Base-by-base conservation (phyloP, 1,140 invertebrate species). In the Drosophila lacteicornis region DNA sequence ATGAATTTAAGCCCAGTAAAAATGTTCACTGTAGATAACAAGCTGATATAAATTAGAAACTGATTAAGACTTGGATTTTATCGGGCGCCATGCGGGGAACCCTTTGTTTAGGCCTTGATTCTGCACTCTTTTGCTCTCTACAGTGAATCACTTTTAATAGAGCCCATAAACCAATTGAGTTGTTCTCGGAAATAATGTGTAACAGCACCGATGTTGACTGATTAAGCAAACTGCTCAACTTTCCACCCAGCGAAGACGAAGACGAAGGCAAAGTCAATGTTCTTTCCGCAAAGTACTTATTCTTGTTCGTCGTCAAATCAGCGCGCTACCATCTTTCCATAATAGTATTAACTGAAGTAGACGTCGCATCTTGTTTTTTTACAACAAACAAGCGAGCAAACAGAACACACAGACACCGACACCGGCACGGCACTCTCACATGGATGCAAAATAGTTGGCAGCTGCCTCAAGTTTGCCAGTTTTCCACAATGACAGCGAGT, bases 391-490 rank as follows among this genome's bases (percentile, higher is more conserved):
- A 62, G 71, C 46, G 42, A 40, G 33, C 42, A 71, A 27, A 70
- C 59, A 65, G 12, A 36, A 38, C 12, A 12, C 36, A 30, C 43
- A 25, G 46, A 65, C 15, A 19, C 27, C 36, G 33, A 36, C 33
- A 38, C 25, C 17, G 40, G 33, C 33, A 36, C 33, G 27, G 50
- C 30, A 13, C 82, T 69, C 69, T 81, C 76, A 77, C 81, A 71
- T 69, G 67, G 67, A 88, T 86, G 83, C 83, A 86, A 86, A 86
- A 84, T 88, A 87, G 83, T 83, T 87, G 84, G 84, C 83, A 80
- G 83, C 80, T 87, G 84, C 59, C 50, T 67, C 67, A 71, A 65
- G 67, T 68, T 75, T 82, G 80, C 80, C 27, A 62, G 57, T 65
- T 65, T 65, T 65, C 40, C 63, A 68, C 77, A 83, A 75, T 74